Evolutionary conservation across 2,888 invertebrate species (phyloP).

Genomic region (Andrena trimmerana): DNA sequence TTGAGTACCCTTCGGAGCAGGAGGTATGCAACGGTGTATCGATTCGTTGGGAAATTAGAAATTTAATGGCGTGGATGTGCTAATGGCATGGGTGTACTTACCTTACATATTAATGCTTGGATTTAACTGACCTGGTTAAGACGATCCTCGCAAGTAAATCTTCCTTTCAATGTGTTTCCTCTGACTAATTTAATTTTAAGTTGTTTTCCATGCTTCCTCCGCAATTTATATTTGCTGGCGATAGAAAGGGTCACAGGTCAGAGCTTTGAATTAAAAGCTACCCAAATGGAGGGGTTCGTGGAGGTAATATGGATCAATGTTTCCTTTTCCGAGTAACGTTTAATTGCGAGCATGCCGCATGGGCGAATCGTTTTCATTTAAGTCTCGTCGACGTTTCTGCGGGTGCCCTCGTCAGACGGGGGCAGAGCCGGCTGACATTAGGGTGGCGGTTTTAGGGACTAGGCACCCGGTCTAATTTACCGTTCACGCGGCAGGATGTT

Average conservation of each 20-base stretch:
- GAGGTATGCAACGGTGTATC: neutral
- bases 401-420: conserved; percentile 43
- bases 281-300: neutral
- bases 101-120: neutral
- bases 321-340: neutral
- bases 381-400: conserved; percentile 54
- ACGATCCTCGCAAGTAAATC: too few species aligned
- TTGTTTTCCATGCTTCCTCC: too few species aligned
- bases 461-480: conserved; percentile 64
- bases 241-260: too few species aligned
- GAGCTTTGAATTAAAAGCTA: neutral
- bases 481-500: conserved; percentile 68
- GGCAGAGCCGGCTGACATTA: conserved; percentile 46
- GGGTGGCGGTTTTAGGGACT: conserved; percentile 60
- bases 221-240: too few species aligned
- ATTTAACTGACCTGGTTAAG: too few species aligned
- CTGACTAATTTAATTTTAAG: too few species aligned
- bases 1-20: neutral
- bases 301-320: neutral
- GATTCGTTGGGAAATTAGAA: neutral
- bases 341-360: conserved; percentile 23
- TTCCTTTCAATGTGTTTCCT: too few species aligned
- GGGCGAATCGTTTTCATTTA: conserved; percentile 47
- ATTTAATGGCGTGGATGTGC: neutral
- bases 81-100: neutral